phyloP scores from a whole-genome alignment of 2,797 vertebrate species.

The Rhabdomys pumilio region DNA sequence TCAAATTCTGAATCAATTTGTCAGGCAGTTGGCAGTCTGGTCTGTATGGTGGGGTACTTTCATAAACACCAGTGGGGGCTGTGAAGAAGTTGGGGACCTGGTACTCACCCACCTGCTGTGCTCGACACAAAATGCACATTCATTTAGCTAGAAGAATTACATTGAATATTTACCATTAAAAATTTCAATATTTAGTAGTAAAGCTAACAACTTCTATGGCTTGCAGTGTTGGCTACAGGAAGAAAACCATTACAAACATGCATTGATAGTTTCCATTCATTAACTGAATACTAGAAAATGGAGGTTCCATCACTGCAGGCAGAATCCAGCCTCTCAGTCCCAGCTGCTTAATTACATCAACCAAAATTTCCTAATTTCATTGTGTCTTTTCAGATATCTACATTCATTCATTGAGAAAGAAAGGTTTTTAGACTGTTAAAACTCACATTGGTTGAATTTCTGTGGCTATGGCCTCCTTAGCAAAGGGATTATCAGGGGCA shows the following conservation, averaged over 20 bases:
- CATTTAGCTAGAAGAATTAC: background rate
- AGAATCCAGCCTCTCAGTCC: slow-evolving; percentile 71
- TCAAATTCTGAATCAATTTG: background rate
- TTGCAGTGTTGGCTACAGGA: slow-evolving; percentile 27
- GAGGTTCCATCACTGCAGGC: slow-evolving; percentile 58
- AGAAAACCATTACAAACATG: slow-evolving; percentile 32
- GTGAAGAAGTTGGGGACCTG: background rate
- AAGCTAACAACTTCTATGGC: slow-evolving; percentile 66
- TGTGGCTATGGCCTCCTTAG: slow-evolving; percentile 21
- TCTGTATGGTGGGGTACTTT: background rate
- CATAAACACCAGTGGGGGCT: background rate
- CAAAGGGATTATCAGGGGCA: slow-evolving; percentile 1
- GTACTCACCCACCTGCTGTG: background rate
- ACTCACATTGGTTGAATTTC: slow-evolving; percentile 34
- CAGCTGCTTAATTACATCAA: slow-evolving; percentile 81
- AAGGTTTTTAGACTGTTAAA: slow-evolving; percentile 53
- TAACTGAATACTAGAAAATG: slow-evolving; percentile 52
- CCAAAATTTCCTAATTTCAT: slow-evolving; percentile 81
- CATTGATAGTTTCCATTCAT: slow-evolving; percentile 79
- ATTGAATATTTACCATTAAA: background rate
- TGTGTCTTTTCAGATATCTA: slow-evolving; percentile 70
- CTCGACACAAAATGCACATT: slow-evolving; percentile 46
- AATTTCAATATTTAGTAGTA: slow-evolving; percentile 14
- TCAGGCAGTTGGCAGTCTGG: background rate
- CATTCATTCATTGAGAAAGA: slow-evolving; percentile 32